Evolutionary conservation across 2,113 vertebrate genomes (phyloP), one percentile per base, ranked within the genome.

Genomic region (Ellobius talpinus): DNA sequence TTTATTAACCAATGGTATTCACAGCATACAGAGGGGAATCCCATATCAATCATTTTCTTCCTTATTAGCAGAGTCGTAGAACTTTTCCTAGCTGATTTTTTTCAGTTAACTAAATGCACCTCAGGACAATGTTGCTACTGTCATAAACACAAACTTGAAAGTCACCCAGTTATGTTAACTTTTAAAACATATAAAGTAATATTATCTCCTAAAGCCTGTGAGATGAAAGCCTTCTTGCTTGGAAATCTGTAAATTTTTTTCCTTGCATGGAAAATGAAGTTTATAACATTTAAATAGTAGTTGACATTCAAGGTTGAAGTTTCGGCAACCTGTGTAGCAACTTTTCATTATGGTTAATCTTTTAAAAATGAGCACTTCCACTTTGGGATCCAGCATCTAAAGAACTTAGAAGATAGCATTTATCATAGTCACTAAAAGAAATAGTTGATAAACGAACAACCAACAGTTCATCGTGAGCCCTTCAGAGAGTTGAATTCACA

Each of bases 71-170:
- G 63, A 19, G 23, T 88, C 58, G 17, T 52, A 90, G 94, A 81
- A 45, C 9, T 94, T 92, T 88, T 90, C 11, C 4, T 47, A 92
- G 85, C 50, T 87, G 78, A 92, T 58, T 76, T 87, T 7, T 58
- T 96, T 95, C 55, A 89, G 78, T 91, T 65, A 96, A 72, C 16
- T 77, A 79, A 94, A 9, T 82, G 3, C 70, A 86, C 65, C 66
- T 65, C 10, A 36, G 81, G 39, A 87, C 29, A 74, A 42, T 88
- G 90, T 81, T 81, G 93, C 68, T 78, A 61, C 58, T 88, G 96
- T 39, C 42, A 42, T 78, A 87, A 94, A 87, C 10, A 55, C 82
- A 93, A 93, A 94, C 89, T 93, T 91, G 91, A 96, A 96, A 94
- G 47, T 70, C 24, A 86, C 47, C 90, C 52, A 93, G 29, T 74